A percentile compares a stretch with the other conserved stretches of the same genome.
phyloP scores from a whole-genome alignment of 2,797 vertebrate genomes.

The Capromys pilorides region DNA sequence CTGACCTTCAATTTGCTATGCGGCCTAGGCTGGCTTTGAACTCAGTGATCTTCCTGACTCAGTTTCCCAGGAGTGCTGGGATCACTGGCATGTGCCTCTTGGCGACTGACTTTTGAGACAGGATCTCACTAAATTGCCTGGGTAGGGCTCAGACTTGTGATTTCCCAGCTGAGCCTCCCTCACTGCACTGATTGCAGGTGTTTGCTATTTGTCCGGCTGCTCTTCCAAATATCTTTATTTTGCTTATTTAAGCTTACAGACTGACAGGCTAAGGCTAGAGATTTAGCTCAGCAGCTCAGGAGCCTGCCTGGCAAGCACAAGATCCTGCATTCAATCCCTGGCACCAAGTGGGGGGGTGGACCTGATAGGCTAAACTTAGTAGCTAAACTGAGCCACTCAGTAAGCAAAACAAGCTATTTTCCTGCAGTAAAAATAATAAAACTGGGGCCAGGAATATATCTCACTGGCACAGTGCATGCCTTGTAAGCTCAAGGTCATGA shows the following conservation, averaged over 20 bases:
- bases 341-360: no score
- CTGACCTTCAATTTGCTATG: not conserved
- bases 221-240: slow-evolving; percentile 48
- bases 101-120: not conserved
- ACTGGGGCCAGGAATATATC: not conserved
- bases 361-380: not conserved
- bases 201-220: not conserved
- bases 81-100: not conserved
- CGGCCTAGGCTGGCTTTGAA: not conserved
- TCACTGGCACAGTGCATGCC: no score
- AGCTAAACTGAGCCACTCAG: not conserved
- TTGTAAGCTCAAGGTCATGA: no score
- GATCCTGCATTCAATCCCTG: no score
- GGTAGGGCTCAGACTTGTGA: not conserved
- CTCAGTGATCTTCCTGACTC: not conserved
- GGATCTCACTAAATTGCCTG: not conserved
- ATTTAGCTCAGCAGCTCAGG: no score
- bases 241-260: not conserved
- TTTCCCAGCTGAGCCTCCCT: not conserved
- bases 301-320: no score
- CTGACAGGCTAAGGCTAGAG: not conserved
- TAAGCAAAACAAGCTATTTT: slow-evolving; percentile 5
- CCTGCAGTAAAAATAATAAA: slow-evolving; percentile 24
- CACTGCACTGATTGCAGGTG: not conserved
- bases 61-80: not conserved